A percentile compares a stretch with the other conserved stretches of the same genome.
phyloP scores from a whole-genome alignment of 2,797 vertebrate genomes.

The Melanotaenia nigrans region DNA sequence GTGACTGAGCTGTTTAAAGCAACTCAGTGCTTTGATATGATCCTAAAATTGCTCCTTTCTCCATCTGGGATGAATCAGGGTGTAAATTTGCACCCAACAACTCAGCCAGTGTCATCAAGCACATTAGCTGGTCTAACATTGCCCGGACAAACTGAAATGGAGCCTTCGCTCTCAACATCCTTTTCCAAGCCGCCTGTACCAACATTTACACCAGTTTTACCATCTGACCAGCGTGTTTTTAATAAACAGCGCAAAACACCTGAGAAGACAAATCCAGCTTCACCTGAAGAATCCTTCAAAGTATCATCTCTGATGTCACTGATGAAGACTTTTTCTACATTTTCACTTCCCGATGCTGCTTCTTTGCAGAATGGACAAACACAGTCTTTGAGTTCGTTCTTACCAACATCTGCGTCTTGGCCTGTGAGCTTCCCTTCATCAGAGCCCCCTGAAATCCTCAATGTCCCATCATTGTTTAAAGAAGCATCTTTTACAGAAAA shows the following conservation, averaged over 20 bases:
- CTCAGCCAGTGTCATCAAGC: slow-evolving; percentile 30
- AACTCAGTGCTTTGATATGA: slow-evolving; percentile 6
- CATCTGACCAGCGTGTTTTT: not conserved
- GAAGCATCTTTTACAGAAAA: not conserved
- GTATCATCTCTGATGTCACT: not conserved
- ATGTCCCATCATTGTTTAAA: not conserved
- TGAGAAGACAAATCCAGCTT: not conserved
- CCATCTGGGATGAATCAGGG: slow-evolving; percentile 26
- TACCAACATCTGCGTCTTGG: not conserved
- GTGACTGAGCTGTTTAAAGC: not conserved
- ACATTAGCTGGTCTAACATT: slow-evolving; percentile 2
- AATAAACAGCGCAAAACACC: slow-evolving; percentile 8
- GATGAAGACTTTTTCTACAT: not conserved
- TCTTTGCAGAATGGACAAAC: not conserved
- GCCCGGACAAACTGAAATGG: slow-evolving; percentile 33
- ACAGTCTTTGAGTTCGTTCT: not conserved
- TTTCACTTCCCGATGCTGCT: not conserved
- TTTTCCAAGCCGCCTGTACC: not conserved
- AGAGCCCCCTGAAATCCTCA: slow-evolving; percentile 1
- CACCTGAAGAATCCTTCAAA: slow-evolving; percentile 1
- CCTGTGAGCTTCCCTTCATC: slow-evolving; percentile 3
- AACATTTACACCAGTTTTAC: slow-evolving; percentile 22
- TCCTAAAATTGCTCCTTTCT: slow-evolving; percentile 20
- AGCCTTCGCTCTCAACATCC: slow-evolving; percentile 8
- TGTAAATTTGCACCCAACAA: slow-evolving; percentile 16